These are phyloP conservation scores for Peromyscus melanophrys DNA, from an alignment of 2,797 vertebrate species.

Conservation along the genomic window DNA sequence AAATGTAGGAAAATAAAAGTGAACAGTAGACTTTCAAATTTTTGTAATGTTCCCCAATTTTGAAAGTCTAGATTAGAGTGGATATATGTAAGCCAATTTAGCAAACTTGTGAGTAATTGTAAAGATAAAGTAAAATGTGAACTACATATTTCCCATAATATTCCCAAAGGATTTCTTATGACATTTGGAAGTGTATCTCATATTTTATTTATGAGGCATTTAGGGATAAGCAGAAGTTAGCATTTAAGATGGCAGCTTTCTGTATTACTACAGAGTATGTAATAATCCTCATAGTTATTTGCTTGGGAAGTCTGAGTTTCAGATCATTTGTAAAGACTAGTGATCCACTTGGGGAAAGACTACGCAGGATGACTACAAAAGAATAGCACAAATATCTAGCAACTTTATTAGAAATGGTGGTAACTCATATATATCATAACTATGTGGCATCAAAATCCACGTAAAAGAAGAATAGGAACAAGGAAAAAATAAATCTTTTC, in stretches of 20 bases:
- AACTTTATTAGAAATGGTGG: not conserved
- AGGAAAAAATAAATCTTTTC: not conserved
- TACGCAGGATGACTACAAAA: not conserved
- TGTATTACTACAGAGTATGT: not conserved
- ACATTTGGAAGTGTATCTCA: not conserved
- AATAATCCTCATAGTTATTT: not conserved
- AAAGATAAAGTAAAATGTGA: not conserved
- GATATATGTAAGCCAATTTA: not conserved
- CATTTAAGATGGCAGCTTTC: not conserved
- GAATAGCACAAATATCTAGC: not conserved
- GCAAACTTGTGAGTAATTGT: not conserved
- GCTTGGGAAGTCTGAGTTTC: not conserved
- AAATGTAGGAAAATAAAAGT: not conserved
- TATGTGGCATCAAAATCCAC: not conserved
- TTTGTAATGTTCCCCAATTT: not conserved
- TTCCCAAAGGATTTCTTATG: not conserved
- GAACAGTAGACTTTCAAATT: not conserved
- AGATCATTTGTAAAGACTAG: slow-evolving; percentile 28
- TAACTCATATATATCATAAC: not conserved
- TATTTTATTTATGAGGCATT: not conserved
- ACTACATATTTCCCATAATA: not conserved
- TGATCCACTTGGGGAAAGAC: not conserved
- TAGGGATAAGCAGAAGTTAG: not conserved
- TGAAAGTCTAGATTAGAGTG: not conserved
- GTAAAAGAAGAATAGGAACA: not conserved